Percentiles rank a stretch among this genome's conserved stretches.
Evolutionary conservation across 2,888 invertebrate species (phyloP).

Genomic region (Lissocephala sabroskyi): DNA sequence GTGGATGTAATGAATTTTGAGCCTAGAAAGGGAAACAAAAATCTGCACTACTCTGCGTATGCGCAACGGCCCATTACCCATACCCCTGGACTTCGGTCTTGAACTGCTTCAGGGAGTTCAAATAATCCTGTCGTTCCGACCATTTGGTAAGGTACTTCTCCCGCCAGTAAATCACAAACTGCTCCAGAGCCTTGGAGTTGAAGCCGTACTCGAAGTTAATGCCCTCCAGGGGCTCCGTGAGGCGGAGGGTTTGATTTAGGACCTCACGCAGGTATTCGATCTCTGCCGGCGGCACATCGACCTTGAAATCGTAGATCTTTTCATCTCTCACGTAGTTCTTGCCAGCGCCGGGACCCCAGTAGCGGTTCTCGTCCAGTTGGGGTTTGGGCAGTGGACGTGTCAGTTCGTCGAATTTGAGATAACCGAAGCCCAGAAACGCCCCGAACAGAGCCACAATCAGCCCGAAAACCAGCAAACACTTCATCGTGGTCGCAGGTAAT

Average conservation of each 20-base stretch:
- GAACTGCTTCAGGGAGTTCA: slow-evolving; percentile 84
- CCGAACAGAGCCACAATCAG: slow-evolving; percentile 47
- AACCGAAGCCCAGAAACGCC: slow-evolving; percentile 45
- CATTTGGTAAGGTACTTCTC: slow-evolving; percentile 80
- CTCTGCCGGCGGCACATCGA: slow-evolving; percentile 45
- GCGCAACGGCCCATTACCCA: slow-evolving; percentile 6
- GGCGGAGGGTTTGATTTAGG: slow-evolving; percentile 74
- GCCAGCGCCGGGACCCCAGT: slow-evolving; percentile 69
- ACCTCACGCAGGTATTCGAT: slow-evolving; percentile 77
- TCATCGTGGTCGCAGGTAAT: too few species aligned
- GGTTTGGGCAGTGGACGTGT: slow-evolving; percentile 64
- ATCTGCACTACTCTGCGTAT: neutral
- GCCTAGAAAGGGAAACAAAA: slow-evolving; percentile 30
- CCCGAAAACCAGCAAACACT: slow-evolving; percentile 46
- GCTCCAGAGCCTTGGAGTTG: slow-evolving; percentile 79
- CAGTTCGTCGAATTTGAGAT: slow-evolving; percentile 47
- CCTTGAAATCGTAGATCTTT: slow-evolving; percentile 52
- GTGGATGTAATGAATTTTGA: slow-evolving; percentile 83
- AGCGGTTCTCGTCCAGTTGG: slow-evolving; percentile 59
- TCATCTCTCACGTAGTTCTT: slow-evolving; percentile 59
- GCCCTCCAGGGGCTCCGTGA: slow-evolving; percentile 77
- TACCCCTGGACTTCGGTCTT: slow-evolving; percentile 81
- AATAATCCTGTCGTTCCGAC: slow-evolving; percentile 77
- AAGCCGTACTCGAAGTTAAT: slow-evolving; percentile 86
- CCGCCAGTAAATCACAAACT: slow-evolving; percentile 84